phyloP scores from a whole-genome alignment of 2,888 invertebrate genomes.

The Pecten maximus region DNA sequence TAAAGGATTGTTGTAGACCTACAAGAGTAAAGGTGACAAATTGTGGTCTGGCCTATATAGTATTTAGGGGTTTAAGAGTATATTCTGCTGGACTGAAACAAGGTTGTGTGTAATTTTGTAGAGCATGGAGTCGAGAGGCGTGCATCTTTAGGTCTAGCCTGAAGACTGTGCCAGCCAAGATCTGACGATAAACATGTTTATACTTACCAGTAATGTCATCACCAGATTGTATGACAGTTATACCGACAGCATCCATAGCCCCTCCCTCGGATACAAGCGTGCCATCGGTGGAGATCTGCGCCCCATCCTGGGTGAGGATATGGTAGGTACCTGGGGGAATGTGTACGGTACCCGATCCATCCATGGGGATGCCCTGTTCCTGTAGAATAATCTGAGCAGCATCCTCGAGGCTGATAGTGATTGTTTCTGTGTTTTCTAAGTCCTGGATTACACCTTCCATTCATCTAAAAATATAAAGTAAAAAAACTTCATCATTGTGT shows the following conservation, averaged over 20 bases:
- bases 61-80: too few relatives aligned
- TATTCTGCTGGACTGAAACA: too few relatives aligned
- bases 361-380: conserved; percentile 64
- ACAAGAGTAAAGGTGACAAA: too few relatives aligned
- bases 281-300: conserved; percentile 45
- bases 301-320: conserved; percentile 65
- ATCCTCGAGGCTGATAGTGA: conserved; percentile 73
- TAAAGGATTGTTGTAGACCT: too few relatives aligned
- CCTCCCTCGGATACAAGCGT: conserved; percentile 44
- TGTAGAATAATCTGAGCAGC: conserved; percentile 71
- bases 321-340: conserved; percentile 72
- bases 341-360: conserved; percentile 62
- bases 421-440: conserved; percentile 59
- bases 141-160: too few relatives aligned
- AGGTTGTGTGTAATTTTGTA: too few relatives aligned
- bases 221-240: conserved; percentile 44
- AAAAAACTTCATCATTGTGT: too few relatives aligned
- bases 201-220: conserved; percentile 33
- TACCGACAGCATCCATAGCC: conserved; percentile 45
- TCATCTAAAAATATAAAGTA: not conserved
- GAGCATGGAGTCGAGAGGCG: too few relatives aligned
- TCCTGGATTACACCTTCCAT: conserved; percentile 29
- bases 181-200: too few relatives aligned
- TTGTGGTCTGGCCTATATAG: too few relatives aligned
- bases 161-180: too few relatives aligned